Conservation (phyloP, 2,113 vertebrate species). For the Vulpes ferrilata region DNA sequence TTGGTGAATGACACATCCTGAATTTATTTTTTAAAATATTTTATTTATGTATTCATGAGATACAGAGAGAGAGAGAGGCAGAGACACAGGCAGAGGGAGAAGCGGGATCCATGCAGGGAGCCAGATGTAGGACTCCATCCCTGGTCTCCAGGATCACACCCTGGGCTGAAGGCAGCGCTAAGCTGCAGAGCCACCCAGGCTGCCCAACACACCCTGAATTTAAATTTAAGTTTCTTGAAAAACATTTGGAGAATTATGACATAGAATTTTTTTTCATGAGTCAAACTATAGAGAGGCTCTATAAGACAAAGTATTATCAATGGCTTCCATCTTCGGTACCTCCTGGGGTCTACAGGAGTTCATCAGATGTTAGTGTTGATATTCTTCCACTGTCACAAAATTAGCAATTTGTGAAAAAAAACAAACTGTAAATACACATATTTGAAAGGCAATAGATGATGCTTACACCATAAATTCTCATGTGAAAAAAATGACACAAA, state of each 20-base stretch:
- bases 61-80: too few species aligned
- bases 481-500: not conserved
- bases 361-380: not conserved
- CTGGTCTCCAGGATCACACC: too few species aligned
- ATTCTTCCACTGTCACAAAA: not conserved
- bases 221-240: not conserved
- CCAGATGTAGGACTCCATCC: too few species aligned
- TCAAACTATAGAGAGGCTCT: not conserved
- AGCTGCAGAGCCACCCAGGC: too few species aligned
- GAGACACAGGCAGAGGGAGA: too few species aligned
- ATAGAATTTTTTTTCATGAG: not conserved
- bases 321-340: not conserved
- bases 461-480: not conserved
- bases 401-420: not conserved
- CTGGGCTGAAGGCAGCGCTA: too few species aligned
- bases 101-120: too few species aligned
- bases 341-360: not conserved
- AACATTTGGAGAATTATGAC: not conserved
- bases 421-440: not conserved
- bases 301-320: not conserved
- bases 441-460: not conserved
- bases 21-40: not conserved
- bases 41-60: too few species aligned
- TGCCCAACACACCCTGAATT: not conserved
- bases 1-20: not conserved